A percentile compares a stretch with the other conserved stretches of the same genome.
These are phyloP conservation scores for Nothocercus julius DNA, from an alignment of 2,113 vertebrate genomes.

Conservation along the genomic window DNA sequence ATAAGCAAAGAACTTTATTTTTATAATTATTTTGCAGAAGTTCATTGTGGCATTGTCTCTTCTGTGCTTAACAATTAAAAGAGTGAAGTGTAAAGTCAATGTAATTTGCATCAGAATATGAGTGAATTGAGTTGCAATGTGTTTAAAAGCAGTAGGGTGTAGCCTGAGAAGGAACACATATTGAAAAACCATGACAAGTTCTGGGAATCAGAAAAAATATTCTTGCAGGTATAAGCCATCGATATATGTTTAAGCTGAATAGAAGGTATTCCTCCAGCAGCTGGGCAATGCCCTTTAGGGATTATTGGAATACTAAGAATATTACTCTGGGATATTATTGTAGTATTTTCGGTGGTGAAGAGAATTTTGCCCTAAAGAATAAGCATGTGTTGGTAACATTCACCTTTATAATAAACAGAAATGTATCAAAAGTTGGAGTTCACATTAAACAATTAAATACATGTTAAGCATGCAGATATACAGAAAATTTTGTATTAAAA, in stretches of 20 bases:
- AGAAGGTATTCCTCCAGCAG: background rate
- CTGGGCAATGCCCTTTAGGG: background rate
- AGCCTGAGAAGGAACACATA: background rate
- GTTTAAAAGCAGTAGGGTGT: background rate
- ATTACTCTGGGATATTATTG: background rate
- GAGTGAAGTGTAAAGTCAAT: background rate
- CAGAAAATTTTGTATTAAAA: background rate
- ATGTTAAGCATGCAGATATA: background rate
- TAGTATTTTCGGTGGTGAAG: background rate
- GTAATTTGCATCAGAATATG: background rate
- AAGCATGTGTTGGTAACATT: background rate
- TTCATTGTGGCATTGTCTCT: background rate
- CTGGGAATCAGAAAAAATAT: background rate
- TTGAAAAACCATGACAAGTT: background rate
- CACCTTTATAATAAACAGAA: background rate
- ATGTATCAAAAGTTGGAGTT: background rate
- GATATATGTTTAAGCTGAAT: background rate
- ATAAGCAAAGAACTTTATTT: background rate
- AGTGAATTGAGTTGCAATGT: background rate
- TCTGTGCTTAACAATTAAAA: background rate
- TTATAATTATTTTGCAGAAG: background rate
- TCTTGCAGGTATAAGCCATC: background rate
- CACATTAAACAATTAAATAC: background rate
- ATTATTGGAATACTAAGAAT: background rate
- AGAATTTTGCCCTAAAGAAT: background rate